Conservation (phyloP, 2,888 invertebrate genomes). For the Trachelus stipa region DNA sequence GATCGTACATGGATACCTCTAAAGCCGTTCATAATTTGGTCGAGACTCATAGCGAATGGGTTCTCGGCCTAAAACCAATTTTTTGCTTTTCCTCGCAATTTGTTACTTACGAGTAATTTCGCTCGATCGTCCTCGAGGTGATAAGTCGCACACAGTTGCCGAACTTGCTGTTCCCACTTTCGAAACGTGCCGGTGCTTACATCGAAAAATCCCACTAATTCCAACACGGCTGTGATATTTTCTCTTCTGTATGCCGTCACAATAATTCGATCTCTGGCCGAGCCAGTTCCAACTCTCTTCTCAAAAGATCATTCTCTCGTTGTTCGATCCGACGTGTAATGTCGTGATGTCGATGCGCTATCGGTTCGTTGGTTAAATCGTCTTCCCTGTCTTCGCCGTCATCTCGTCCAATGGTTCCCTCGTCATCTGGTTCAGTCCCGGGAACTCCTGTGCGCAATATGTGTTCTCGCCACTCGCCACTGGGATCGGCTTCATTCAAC, state of each 20-base stretch:
- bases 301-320: conserved; percentile 18
- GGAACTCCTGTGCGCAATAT: too few species aligned
- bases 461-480: too few species aligned
- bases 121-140: conserved; percentile 12
- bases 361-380: too few species aligned
- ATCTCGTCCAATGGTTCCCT: too few species aligned
- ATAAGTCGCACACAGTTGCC: conserved; percentile 15
- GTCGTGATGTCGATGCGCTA: too few species aligned
- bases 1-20: conserved; percentile 17
- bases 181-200: conserved; percentile 15
- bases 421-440: too few species aligned
- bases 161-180: conserved; percentile 16
- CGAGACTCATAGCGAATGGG: too few species aligned
- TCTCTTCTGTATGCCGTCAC: conserved; percentile 6
- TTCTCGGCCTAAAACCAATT: conserved; percentile 12
- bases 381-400: too few species aligned
- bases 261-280: conserved; percentile 17
- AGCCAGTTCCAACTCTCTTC: conserved; percentile 19
- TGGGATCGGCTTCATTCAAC: too few species aligned
- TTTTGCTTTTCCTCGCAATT: conserved; percentile 17
- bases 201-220: conserved; percentile 17
- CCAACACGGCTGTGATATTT: conserved; percentile 16
- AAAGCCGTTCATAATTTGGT: too few species aligned
- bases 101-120: conserved; percentile 18
- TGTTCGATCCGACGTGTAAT: too few species aligned